Evolutionary conservation across 2,797 vertebrate genomes (phyloP), one percentile per base, ranked within the genome.

Genomic region (Sphenopsis melanotis): DNA sequence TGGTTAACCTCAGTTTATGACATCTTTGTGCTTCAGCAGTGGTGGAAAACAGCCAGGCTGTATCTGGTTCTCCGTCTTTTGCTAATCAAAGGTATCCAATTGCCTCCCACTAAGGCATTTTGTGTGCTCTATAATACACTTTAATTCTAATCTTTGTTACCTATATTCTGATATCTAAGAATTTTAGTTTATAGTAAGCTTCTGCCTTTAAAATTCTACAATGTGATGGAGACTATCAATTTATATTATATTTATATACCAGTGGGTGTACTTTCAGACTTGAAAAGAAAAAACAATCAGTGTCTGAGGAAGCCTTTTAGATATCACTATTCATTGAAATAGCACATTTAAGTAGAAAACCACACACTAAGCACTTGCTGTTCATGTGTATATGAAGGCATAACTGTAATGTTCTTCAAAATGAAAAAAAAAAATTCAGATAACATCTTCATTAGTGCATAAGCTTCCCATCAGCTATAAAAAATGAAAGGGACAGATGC

Each of bases 1-100:
- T 87, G 71, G 60, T 87, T 95, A 94, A 92, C 78, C 81, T 94
- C 82, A 83, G 57, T 92, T 96, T 95, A 95, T 92, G 34, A 59
- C 69, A 72, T 93, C 74, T 94, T 89, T 94, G 64, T 91, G 47
- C 72, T 93, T 82, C 84, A 92, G 89, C 53, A 83, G 65, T 16
- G 29, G 76, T 87, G 76, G 90, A 89, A 93, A 94, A 91, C 29
- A 94, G 72, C 71, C 89, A 86, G 74, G 24, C 13, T 68, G 34
- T 92, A 88, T 86, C 89, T 93, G 50, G 69, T 86, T 92, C 52
- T 92, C 57, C 15, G 6, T 56, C 29, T 78, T 50, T 89, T 92
- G 41, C 64, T 86, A 91, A 89, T 88, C 69, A 69, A 92, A 85
- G 32, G 24, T 92, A 84, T 85, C 53, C 56, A 90, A 5, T 15